Percentiles rank a stretch among this genome's conserved stretches.
phyloP scores from a whole-genome alignment of 2,797 vertebrate species.

The Tokudaia muenninki region DNA sequence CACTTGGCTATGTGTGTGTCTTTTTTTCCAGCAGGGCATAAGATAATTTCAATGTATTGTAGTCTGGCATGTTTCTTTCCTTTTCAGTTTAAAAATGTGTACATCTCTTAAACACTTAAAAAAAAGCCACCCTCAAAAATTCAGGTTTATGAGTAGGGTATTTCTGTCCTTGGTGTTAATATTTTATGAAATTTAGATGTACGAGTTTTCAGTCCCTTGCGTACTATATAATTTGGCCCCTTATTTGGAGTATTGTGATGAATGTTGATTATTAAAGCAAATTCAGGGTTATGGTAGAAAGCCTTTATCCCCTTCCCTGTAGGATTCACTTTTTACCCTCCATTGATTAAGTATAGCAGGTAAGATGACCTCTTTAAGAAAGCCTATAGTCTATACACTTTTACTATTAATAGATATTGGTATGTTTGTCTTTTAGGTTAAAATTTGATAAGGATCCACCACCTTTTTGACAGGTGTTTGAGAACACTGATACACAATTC shows the following conservation, averaged over 20 bases:
- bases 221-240: constrained; percentile 19
- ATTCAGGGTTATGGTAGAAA: constrained; percentile 58
- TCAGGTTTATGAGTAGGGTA: neutral
- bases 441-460: constrained; percentile 13
- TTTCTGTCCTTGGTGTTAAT: constrained; percentile 49
- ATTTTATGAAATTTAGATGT: constrained; percentile 39
- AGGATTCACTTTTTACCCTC: constrained; percentile 45
- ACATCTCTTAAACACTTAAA: constrained; percentile 10
- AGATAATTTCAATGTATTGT: constrained; percentile 50
- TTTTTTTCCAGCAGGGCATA: constrained; percentile 23
- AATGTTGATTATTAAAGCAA: constrained; percentile 56
- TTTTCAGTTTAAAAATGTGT: constrained; percentile 9
- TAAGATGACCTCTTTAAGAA: constrained; percentile 42
- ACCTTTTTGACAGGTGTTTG: constrained; percentile 34
- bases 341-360: neutral
- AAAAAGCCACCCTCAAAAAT: neutral
- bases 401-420: constrained; percentile 57
- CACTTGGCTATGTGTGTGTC: neutral
- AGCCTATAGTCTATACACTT: neutral
- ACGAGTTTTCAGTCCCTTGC: constrained; percentile 24
- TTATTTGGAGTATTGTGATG: constrained; percentile 6
- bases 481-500: constrained; percentile 11
- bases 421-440: constrained; percentile 75
- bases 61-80: neutral
- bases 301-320: neutral